A percentile compares a stretch with the other conserved stretches of the same genome.
Conservation (phyloP, 2,888 invertebrate species). For the Drosophila aldrichi region DNA sequence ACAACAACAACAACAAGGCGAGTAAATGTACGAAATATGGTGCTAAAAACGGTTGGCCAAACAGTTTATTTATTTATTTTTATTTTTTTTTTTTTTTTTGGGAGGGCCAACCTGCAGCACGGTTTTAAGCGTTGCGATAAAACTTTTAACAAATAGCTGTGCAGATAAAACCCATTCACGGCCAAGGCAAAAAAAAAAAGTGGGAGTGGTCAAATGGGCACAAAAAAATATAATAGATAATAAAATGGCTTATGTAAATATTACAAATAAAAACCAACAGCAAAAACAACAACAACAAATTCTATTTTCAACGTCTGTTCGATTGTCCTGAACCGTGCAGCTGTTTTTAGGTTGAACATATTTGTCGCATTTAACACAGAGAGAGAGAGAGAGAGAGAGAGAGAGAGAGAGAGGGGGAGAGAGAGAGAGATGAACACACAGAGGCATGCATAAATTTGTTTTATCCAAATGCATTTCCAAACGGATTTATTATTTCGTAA, state of each 20-base stretch:
- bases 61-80: constrained; percentile 63
- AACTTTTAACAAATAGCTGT: constrained; percentile 78
- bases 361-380: constrained; percentile 26
- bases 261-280: constrained; percentile 34
- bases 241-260: constrained; percentile 76
- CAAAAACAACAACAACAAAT: constrained; percentile 14
- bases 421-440: not conserved
- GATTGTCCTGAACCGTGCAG: constrained; percentile 12
- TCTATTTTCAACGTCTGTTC: constrained; percentile 22
- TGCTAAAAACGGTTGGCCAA: constrained; percentile 64
- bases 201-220: constrained; percentile 8
- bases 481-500: constrained; percentile 72
- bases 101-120: constrained; percentile 17
- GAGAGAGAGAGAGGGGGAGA: not conserved
- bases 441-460: constrained; percentile 21
- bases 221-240: constrained; percentile 55
- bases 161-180: constrained; percentile 63
- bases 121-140: constrained; percentile 73
- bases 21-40: constrained; percentile 47
- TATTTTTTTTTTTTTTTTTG: constrained; percentile 38
- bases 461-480: constrained; percentile 36
- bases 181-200: constrained; percentile 16
- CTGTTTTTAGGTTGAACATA: constrained; percentile 36
- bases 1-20: constrained; percentile 12
- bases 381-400: not conserved